Evolutionary conservation across 2,113 vertebrate genomes (phyloP).

Genomic region (Nerophis lumbriciformis): DNA sequence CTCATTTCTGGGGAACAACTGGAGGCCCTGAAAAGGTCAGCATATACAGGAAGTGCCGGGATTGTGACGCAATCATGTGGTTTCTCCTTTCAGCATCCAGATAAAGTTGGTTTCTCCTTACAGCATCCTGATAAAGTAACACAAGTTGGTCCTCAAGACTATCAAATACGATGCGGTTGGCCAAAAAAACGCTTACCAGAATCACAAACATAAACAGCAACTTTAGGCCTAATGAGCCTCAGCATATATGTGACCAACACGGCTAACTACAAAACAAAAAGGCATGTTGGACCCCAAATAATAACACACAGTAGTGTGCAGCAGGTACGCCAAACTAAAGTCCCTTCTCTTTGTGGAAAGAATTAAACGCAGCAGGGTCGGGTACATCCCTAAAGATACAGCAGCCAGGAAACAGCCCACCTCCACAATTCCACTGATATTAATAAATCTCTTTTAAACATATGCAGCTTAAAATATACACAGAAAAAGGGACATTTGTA

Average conservation of each 20-base stretch:
- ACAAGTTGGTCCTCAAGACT: slow-evolving; percentile 45
- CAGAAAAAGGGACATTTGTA: slow-evolving; percentile 43
- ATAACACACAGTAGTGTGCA: background rate
- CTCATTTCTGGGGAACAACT: slow-evolving; percentile 53
- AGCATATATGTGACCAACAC: slow-evolving; percentile 6
- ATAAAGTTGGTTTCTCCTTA: background rate
- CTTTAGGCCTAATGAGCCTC: slow-evolving; percentile 29
- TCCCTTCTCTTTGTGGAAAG: slow-evolving; percentile 29
- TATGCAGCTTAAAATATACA: slow-evolving; percentile 59
- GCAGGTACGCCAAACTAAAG: slow-evolving; percentile 4
- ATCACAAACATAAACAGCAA: slow-evolving; percentile 26
- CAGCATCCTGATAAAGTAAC: slow-evolving; percentile 3
- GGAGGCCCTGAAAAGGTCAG: slow-evolving; percentile 52
- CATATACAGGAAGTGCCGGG: slow-evolving; percentile 6
- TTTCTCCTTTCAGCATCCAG: too few species aligned
- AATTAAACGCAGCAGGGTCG: slow-evolving; percentile 9
- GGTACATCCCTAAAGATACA: slow-evolving; percentile 41
- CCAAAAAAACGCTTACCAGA: background rate
- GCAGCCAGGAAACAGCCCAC: slow-evolving; percentile 32
- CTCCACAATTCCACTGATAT: slow-evolving; percentile 18
- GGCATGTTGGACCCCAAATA: slow-evolving; percentile 7
- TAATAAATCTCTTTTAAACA: slow-evolving; percentile 51
- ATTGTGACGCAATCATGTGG: background rate
- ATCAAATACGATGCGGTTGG: slow-evolving; percentile 1
- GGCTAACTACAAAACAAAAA: background rate